Conservation (phyloP, 2,888 invertebrate species). For the Bellardia bayeri region DNA sequence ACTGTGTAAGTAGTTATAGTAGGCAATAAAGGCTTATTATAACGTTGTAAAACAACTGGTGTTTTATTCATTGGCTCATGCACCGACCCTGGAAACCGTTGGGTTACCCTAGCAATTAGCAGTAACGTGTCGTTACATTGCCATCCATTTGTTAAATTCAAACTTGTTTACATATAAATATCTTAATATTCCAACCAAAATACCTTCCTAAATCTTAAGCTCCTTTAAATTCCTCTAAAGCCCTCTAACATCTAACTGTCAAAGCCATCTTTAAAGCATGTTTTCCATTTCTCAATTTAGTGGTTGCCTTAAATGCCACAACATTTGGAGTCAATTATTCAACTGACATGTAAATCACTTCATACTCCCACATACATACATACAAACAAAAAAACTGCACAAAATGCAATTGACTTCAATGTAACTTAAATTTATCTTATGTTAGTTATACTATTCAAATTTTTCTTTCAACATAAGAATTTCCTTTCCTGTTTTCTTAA, state of each 20-base stretch:
- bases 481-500: slow-evolving; percentile 19
- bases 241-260: slow-evolving; percentile 26
- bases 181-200: too few species aligned
- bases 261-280: slow-evolving; percentile 26
- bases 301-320: slow-evolving; percentile 55
- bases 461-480: slow-evolving; percentile 49
- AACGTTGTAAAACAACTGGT: too few species aligned
- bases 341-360: slow-evolving; percentile 64
- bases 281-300: slow-evolving; percentile 25
- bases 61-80: too few species aligned
- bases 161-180: too few species aligned
- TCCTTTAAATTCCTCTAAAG: background rate
- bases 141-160: too few species aligned
- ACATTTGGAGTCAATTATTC: slow-evolving; percentile 68
- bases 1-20: too few species aligned
- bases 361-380: background rate
- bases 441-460: slow-evolving; percentile 46
- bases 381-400: slow-evolving; percentile 25
- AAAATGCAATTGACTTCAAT: slow-evolving; percentile 67
- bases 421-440: slow-evolving; percentile 67
- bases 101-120: too few species aligned
- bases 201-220: background rate
- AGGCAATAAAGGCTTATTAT: too few species aligned
- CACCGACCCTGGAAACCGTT: too few species aligned
- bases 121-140: too few species aligned